Conservation (phyloP, 1,140 invertebrate genomes). For the Chironomus striatipennis region DNA sequence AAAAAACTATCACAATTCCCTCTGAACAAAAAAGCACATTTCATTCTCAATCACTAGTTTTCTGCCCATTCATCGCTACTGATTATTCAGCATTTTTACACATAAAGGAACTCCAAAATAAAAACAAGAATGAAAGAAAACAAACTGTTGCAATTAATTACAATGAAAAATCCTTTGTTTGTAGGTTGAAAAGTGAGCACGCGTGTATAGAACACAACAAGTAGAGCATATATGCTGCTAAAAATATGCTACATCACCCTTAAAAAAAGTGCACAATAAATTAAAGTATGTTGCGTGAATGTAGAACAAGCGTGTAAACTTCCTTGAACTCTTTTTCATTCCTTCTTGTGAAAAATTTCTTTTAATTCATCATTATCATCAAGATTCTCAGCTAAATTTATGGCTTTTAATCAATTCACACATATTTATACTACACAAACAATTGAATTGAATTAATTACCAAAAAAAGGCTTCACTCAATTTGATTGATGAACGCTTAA, state of each 20-base stretch:
- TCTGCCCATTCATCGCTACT: not conserved
- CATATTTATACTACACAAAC: not conserved
- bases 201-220: too few species aligned
- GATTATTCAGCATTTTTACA: not conserved
- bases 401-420: slow-evolving; percentile 2
- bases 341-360: too few species aligned
- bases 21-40: too few species aligned
- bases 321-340: too few species aligned
- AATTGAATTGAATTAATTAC: slow-evolving; percentile 14
- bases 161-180: not conserved
- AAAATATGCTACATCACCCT: not conserved
- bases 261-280: not conserved
- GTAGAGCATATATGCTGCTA: not conserved
- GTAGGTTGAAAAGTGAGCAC: too few species aligned
- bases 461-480: not conserved
- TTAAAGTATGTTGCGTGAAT: not conserved
- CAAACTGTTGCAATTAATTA: slow-evolving; percentile 13
- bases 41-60: not conserved
- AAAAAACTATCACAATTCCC: too few species aligned
- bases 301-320: not conserved
- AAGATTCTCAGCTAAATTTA: not conserved
- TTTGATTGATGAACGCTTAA: not conserved
- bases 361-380: too few species aligned
- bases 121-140: not conserved
- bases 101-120: not conserved